Conservation (phyloP, 2,113 vertebrate genomes). For the Urocynchramus pylzowi region DNA sequence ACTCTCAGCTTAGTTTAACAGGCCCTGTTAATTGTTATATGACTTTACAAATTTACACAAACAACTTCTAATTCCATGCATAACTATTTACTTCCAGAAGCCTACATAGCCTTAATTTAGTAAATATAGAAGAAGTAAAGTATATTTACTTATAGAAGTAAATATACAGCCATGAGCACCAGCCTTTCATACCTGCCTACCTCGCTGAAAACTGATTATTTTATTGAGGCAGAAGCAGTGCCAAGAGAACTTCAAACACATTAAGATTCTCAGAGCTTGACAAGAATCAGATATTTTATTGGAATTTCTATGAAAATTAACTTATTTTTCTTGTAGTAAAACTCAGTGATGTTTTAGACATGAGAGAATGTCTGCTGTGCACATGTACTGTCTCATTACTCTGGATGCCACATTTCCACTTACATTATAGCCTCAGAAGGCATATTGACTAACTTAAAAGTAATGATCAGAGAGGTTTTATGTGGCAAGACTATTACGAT, state of each 20-base stretch:
- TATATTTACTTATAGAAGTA: too few species aligned
- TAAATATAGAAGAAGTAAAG: too few species aligned
- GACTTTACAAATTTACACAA: neutral
- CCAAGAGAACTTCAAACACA: neutral
- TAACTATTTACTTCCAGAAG: neutral
- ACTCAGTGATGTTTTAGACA: neutral
- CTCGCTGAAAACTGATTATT: neutral
- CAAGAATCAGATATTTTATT: neutral
- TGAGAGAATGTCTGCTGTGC: neutral
- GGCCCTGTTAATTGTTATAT: neutral
- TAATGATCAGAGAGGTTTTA: neutral
- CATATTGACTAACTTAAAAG: neutral
- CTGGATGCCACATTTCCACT: neutral
- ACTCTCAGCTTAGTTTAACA: neutral
- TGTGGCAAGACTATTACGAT: neutral
- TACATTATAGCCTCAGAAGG: neutral
- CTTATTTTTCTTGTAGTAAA: neutral
- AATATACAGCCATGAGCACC: neutral
- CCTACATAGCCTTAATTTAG: neutral
- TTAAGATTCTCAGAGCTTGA: conserved; percentile 7
- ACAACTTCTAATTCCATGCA: neutral
- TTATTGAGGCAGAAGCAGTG: neutral
- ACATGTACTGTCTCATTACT: neutral
- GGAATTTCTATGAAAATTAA: neutral
- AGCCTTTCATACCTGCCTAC: neutral